Base-by-base conservation (phyloP, 2,888 invertebrate genomes). In the Timema podura region DNA sequence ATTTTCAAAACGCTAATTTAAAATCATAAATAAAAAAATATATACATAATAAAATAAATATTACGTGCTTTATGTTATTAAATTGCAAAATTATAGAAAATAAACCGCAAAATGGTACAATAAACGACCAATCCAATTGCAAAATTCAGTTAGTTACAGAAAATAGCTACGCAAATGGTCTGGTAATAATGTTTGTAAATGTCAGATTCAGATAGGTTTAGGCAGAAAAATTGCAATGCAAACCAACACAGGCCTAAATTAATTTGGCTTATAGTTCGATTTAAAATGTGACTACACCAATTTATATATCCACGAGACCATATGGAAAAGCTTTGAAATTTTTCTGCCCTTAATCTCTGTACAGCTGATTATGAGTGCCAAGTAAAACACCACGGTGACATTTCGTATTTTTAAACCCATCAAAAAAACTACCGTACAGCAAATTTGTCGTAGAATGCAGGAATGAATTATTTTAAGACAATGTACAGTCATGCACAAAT, bases 351-450 rank as follows among this genome's bases (percentile, higher is more conserved):
- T 11, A 13, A n/a, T 61, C 61, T 61, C 44, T 61, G 61, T 61
- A 61, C 61, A 61, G 61, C 61, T 61, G 44, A 61, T 61, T 71
- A 65, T 69, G 68, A 72, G 72, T 72, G 72, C 72, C 72, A 68
- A 68, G 67, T 68, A 44, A 30, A 70, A 72, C 72, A 72, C 72
- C 72, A 70, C 70, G 67, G 72, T 72, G 72, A 69, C 70, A 68
- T 70, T 66, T 70, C 69, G 65, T 54, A 54, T 70, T 70, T 72
- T 69, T 67, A 71, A 71, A 71, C 66, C 71, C 71, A 66, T 67
- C 64, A 61, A 71, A 69, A 70, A 71, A 72, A 70, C 72, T 72
- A 72, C 72, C 67, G 70, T 70, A 72, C 72, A 72, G 72, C 72
- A 72, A 72, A 68, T 72, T 69, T 67, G 61, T 68, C 70, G 70